These are phyloP conservation scores for Aspiorhynchus laticeps DNA, from an alignment of 2,113 vertebrate species.

Conservation along the genomic window DNA sequence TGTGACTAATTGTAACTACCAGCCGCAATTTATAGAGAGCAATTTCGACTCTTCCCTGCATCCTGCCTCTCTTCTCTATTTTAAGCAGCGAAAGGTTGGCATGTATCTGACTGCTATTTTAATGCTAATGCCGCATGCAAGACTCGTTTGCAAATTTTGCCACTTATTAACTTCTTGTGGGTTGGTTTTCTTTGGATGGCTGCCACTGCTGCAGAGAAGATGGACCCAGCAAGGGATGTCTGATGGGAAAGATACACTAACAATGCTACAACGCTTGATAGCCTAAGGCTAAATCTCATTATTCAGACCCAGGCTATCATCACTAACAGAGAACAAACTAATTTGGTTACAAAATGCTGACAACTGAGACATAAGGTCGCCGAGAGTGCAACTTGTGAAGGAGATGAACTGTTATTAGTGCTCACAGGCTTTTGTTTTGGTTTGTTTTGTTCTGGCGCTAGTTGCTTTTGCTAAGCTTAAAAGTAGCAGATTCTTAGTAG, in stretches of 20 bases:
- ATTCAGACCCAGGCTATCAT: background rate
- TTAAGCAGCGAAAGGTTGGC: background rate
- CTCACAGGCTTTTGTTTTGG: background rate
- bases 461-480: background rate
- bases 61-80: background rate
- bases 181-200: constrained; percentile 46
- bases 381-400: constrained; percentile 17
- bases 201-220: constrained; percentile 24
- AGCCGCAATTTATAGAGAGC: constrained; percentile 54
- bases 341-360: constrained; percentile 33
- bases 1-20: constrained; percentile 64
- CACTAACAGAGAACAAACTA: constrained; percentile 10
- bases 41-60: constrained; percentile 10
- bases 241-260: constrained; percentile 41
- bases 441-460: background rate
- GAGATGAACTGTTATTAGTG: background rate
- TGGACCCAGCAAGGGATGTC: constrained; percentile 26
- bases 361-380: background rate
- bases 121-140: constrained; percentile 42
- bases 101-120: constrained; percentile 44
- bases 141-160: constrained; percentile 43
- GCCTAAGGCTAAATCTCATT: constrained; percentile 25
- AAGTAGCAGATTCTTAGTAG: background rate
- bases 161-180: constrained; percentile 51
- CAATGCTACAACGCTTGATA: background rate